Evolutionary conservation across 2,888 invertebrate species (phyloP).

Genomic region (Cosmia pyralina): DNA sequence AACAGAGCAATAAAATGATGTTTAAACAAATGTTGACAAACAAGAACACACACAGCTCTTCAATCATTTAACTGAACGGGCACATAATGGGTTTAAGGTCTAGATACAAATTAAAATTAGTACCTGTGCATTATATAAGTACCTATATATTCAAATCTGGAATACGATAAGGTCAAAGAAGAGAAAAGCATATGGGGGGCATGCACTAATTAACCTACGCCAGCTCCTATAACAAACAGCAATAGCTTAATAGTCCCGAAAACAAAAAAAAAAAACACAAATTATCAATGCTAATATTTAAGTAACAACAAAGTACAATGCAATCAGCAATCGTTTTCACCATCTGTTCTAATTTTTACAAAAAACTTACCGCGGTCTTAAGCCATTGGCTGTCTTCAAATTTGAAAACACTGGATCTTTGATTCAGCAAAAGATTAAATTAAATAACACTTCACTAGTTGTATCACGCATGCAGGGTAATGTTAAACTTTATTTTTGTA

Average conservation of each 20-base stretch:
- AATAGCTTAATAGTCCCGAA: neutral
- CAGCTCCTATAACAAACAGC: neutral
- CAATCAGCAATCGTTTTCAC: conserved; percentile 33
- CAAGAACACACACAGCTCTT: neutral
- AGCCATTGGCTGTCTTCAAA: conserved; percentile 27
- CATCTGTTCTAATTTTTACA: conserved; percentile 37
- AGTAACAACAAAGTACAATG: conserved; percentile 32
- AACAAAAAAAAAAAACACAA: neutral
- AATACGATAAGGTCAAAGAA: conserved; percentile 5
- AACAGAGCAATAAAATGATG: neutral
- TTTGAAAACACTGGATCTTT: neutral
- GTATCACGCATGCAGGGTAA: neutral
- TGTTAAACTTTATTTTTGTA: conserved; percentile 52
- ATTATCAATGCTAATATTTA: conserved; percentile 2
- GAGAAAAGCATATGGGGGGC: neutral
- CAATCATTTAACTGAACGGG: neutral
- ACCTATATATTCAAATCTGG: neutral
- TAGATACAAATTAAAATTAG: neutral
- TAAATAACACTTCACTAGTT: conserved; percentile 21
- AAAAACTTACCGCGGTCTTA: conserved; percentile 49
- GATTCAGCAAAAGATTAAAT: neutral
- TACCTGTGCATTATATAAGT: neutral
- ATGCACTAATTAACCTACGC: conserved; percentile 11
- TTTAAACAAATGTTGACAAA: neutral
- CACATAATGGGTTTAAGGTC: neutral